Evolutionary conservation across 1,140 invertebrate genomes (phyloP), one percentile per base, ranked within the genome.

Genomic region (Hyles vespertilio): DNA sequence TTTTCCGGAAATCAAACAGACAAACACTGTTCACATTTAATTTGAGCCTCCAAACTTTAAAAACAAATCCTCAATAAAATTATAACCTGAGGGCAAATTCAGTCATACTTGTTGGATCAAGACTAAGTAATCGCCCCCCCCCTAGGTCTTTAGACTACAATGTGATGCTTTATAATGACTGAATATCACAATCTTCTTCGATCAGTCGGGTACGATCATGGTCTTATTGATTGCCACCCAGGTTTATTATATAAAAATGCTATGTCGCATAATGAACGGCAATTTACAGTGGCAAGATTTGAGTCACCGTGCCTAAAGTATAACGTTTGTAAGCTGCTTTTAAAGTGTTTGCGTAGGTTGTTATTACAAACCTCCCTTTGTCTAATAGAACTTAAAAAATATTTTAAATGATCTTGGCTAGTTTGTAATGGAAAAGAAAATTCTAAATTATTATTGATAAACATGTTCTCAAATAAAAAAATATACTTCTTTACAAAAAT

Each of bases 341-440:
- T 58, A 56, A 68, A 68, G 12, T 68, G 66, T 2, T 43, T 32
- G 8, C n/a, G 69, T 68, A 3, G 62, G 32, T 68, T 68, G 51
- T 63, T 58, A 40, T 68, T 65, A 5, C n/a, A 22, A 7, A 60
- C 62, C 32, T 61, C 62, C 52, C 63, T 58, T 51, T 58, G 52
- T 34, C 66, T 62, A 12, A 63, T 61, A 51, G 60, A 55, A 9
- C 53, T 36, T 55, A 70, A 70, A 1, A 70, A 36, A 7, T 65
- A 9, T 8, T 70, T 62, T 5, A 70, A 36, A 36, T 70, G 59
- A n/a, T 67, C 62, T 49, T 67, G 65, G n/a, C 57, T 5, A 63
- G 40, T 56, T 66, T n/a, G 40, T 65, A 58, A 4, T 65, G 22
- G 33, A 55, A 48, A 34, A 71, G 36, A n/a, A 51, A 52, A 67